phyloP scores from a whole-genome alignment of 53 echinoderm and acorn worm genomes.

The Actinopyga echinites region DNA sequence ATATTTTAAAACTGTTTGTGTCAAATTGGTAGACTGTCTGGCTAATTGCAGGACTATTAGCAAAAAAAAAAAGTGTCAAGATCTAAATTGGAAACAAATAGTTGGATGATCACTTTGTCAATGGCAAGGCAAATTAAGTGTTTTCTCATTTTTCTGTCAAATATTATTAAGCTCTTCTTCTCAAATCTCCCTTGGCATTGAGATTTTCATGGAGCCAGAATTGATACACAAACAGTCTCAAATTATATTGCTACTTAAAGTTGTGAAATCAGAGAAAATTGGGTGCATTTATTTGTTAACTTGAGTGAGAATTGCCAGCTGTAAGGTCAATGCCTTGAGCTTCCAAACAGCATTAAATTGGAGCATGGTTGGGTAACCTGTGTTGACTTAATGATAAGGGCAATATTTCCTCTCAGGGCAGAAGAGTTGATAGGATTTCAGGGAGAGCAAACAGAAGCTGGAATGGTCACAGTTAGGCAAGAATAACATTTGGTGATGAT shows the following conservation, averaged over 20 bases:
- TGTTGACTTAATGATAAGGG: conserved; percentile 42
- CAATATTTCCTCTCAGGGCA: conserved; percentile 43
- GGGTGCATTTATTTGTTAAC: conserved; percentile 45
- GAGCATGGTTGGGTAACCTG: conserved; percentile 42
- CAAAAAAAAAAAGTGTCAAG: too few relatives aligned
- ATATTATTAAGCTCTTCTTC: too few relatives aligned
- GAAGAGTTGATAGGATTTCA: conserved; percentile 37
- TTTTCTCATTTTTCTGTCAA: too few relatives aligned
- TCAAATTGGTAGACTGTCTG: too few relatives aligned
- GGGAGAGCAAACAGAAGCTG: conserved; percentile 4
- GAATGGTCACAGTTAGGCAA: conserved; percentile 30
- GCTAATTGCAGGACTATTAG: too few relatives aligned
- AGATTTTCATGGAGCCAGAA: too few relatives aligned
- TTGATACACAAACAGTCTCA: conserved; percentile 14
- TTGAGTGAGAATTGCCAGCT: conserved; percentile 31
- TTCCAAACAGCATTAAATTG: conserved; percentile 28
- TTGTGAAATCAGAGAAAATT: conserved; percentile 45
- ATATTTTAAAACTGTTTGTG: too few relatives aligned
- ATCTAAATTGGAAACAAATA: too few relatives aligned
- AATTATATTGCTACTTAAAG: conserved; percentile 41
- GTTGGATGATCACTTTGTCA: too few relatives aligned
- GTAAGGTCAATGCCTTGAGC: conserved; percentile 35
- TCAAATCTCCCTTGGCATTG: too few relatives aligned
- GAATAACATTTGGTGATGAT: conserved; percentile 42
- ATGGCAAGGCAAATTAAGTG: too few relatives aligned